Evolutionary conservation across 2,797 vertebrate species (phyloP), one percentile per base, ranked within the genome.

Genomic region (Cirrhinus mrigala): DNA sequence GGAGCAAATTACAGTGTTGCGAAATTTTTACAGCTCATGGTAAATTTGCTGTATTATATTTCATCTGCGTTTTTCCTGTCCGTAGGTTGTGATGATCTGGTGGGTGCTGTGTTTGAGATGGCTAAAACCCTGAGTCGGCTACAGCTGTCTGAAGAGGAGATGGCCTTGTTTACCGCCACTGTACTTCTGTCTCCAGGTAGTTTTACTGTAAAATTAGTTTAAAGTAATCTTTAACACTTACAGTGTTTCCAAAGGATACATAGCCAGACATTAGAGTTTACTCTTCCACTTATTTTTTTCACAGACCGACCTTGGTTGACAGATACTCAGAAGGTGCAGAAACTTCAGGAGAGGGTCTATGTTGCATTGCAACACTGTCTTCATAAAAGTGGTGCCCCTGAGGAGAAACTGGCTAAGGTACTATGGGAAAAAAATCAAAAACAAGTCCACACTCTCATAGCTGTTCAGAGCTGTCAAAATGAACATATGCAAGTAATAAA

Each of bases 321-420:
- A 0, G 97, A 98, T 89, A 91, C 95, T 60, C 96, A 95, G 86
- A 97, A 97, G 91, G 95, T 98, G 24, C 96, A 97, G 90, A 97
- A 96, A 90, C 93, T 98, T 87, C 97, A 98, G 91, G 97, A 97
- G 90, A 97, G 96, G 80, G 94, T 98, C 81, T 97, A 97, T 0
- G 83, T 97, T 83, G 96, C 97, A 78, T 92, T 98, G 90, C 96
- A 97, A 91, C 94, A 94, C 9, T 96, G 96, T 87, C 93, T 97
- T 91, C 96, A 96, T 89, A 97, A 96, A 93, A 94, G 95, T 8
- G 95, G 95, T 33, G 88, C 92, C 70, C 71, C 92, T 0, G 97
- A 98, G 85, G 97, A 97, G 92, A 97, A 97, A 89, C 94, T 98
- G 50, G 93, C 96, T 0, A 98, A 97, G 97, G 97, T 98, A 92